These are phyloP conservation scores for Meteorus colon DNA, from an alignment of 2,888 invertebrate genomes.

Conservation along the genomic window DNA sequence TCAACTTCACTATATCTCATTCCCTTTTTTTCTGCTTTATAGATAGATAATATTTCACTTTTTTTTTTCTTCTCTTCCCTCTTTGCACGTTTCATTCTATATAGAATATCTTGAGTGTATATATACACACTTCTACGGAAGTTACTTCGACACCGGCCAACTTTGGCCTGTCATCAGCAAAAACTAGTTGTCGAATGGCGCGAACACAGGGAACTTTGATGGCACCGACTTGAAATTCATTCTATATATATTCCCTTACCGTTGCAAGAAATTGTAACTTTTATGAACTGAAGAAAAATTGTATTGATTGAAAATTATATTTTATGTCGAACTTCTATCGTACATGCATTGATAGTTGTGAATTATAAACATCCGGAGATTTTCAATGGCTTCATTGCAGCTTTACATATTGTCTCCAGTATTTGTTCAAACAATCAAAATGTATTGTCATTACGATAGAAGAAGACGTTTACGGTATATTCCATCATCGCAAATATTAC, in stretches of 20 bases:
- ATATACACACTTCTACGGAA: not conserved
- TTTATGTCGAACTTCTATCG: not conserved
- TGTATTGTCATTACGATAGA: too few species aligned
- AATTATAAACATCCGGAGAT: too few species aligned
- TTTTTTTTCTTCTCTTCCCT: not conserved
- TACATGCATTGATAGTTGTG: too few species aligned
- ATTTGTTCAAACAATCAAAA: too few species aligned
- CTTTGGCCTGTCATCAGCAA: slow-evolving; percentile 27
- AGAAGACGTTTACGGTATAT: too few species aligned
- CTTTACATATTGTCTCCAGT: too few species aligned
- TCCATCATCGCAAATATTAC: too few species aligned
- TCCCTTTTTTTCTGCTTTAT: not conserved
- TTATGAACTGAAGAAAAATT: not conserved
- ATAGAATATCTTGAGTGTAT: slow-evolving; percentile 4
- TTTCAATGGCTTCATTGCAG: too few species aligned
- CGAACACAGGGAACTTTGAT: slow-evolving; percentile 12
- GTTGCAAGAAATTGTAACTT: not conserved
- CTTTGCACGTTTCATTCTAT: slow-evolving; percentile 13
- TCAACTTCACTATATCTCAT: not conserved
- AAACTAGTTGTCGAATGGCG: slow-evolving; percentile 4
- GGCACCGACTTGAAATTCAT: slow-evolving; percentile 4
- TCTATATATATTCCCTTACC: not conserved
- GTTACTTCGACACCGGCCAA: slow-evolving; percentile 11
- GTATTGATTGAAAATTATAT: not conserved
- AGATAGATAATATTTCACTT: not conserved